Base-by-base conservation (phyloP, 37 sponge, comb jelly and placozoan species). In the Aplysina aerophoba region DNA sequence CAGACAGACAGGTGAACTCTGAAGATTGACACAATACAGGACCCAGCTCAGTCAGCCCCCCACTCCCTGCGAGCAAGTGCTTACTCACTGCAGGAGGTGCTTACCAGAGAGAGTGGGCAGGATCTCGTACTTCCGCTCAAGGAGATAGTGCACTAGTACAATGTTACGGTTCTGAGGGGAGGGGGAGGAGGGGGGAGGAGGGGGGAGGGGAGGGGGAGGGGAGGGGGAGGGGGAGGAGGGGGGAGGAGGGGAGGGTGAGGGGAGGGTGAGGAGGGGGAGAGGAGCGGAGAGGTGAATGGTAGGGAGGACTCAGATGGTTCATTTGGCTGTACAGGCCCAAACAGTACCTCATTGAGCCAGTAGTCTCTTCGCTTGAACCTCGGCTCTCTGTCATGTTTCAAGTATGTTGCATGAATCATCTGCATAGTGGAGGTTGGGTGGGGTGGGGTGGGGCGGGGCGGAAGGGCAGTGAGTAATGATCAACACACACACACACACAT, bases 291-390 rank as follows among this genome's bases (percentile, higher is more conserved):
- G 12, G 11, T 13, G 28, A n/a, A 62, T 28, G 2, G 64, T 62
- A 62, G 3, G 27, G 11, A 11, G 5, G 28, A 62, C 12, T 62
- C 24, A 3, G 11, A 62, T 11, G 11, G 2, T 14, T 14, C 64
- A 71, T 71, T 12, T 33, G 36, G 2, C 4, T 34, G 37, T 21
- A 71, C 73, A 21, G 8, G 50, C 50, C 3, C 50, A 44, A 3
- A 44, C 50, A 44, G n/a, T 4, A 71, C 73, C 37, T 71, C 73
- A 71, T 71, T 71, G 73, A 71, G n/a, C 73, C 73, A 71, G 37
- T 71, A 71, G 5, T 20, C 37, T 15, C 73, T 71, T 28, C 73
- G 2, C 37, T 34, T 71, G 73, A 71, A 71, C 30, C 73, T 71
- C 73, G 35, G 31, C 37, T 71, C 73, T 5, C 33, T 71, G 31